These are phyloP conservation scores for Elymnias hypermnestra DNA, from an alignment of 1,140 invertebrate genomes.

Conservation along the genomic window DNA sequence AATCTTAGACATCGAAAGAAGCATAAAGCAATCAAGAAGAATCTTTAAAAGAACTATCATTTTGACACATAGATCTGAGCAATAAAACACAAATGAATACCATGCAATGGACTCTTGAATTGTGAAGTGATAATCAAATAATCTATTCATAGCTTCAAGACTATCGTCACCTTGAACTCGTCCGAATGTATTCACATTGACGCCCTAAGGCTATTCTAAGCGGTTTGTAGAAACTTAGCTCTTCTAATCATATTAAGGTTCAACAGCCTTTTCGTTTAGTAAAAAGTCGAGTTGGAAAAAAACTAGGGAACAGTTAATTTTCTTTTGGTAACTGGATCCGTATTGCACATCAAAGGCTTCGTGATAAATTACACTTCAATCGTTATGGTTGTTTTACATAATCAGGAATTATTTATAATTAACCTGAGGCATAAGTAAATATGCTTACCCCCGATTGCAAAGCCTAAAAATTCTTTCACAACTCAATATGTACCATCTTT, in stretches of 20 bases:
- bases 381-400: slow-evolving; percentile 20
- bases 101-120: slow-evolving; percentile 12
- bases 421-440: not conserved
- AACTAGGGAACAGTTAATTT: slow-evolving; percentile 18
- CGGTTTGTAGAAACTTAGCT: slow-evolving; percentile 6
- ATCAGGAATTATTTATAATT: no score
- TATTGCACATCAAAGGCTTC: slow-evolving; percentile 22
- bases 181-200: slow-evolving; percentile 33
- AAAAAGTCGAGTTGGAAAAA: slow-evolving; percentile 8
- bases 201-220: slow-evolving; percentile 32
- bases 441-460: slow-evolving; percentile 5
- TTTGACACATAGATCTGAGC: not conserved
- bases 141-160: slow-evolving; percentile 22
- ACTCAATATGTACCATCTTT: no score
- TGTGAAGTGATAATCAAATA: slow-evolving; percentile 25
- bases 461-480: no score
- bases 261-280: slow-evolving; percentile 7
- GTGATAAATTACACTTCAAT: slow-evolving; percentile 29
- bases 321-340: slow-evolving; percentile 21
- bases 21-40: no score
- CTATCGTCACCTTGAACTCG: slow-evolving; percentile 30
- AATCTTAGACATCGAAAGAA: no score
- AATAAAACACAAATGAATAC: not conserved
- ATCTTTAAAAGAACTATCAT: no score
- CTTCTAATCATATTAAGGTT: slow-evolving; percentile 8